A percentile compares a stretch with the other conserved stretches of the same genome.
These are phyloP conservation scores for Momotus momota DNA, from an alignment of 2,797 vertebrate species.

Conservation along the genomic window DNA sequence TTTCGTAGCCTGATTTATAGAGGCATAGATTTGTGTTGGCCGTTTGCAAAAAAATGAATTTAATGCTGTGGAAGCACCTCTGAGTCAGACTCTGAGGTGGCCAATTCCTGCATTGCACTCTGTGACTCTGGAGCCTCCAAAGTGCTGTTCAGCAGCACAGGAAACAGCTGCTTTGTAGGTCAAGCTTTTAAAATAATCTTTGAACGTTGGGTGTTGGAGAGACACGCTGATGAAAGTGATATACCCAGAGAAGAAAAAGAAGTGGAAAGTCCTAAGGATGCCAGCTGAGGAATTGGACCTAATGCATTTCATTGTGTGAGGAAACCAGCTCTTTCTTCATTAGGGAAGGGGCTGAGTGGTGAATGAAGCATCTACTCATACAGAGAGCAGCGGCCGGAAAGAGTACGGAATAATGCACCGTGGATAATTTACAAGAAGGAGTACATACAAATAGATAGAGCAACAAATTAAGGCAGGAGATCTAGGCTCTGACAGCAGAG, in stretches of 20 bases:
- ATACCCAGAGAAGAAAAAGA: not conserved
- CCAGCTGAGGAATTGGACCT: not conserved
- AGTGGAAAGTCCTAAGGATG: not conserved
- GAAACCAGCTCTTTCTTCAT: not conserved
- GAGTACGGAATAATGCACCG: not conserved
- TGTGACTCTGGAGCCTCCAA: not conserved
- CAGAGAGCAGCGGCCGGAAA: not conserved
- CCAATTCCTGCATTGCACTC: not conserved
- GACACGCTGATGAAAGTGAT: not conserved
- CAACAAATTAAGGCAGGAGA: not conserved
- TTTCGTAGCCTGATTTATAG: not conserved
- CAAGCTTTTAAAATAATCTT: conserved; percentile 11
- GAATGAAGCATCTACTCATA: not conserved
- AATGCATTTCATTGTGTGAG: not conserved
- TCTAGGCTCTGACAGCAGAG: not conserved
- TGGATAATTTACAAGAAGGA: not conserved
- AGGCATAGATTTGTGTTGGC: not conserved
- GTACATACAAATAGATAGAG: not conserved
- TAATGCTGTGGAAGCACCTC: not conserved
- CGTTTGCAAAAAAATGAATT: not conserved
- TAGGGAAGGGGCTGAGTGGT: not conserved
- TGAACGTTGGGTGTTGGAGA: not conserved
- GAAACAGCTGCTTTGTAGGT: not conserved
- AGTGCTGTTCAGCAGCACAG: not conserved
- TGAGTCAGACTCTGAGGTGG: not conserved